Conservation (phyloP, 2,888 invertebrate species). For the Caenorhabditis uteleia region DNA sequence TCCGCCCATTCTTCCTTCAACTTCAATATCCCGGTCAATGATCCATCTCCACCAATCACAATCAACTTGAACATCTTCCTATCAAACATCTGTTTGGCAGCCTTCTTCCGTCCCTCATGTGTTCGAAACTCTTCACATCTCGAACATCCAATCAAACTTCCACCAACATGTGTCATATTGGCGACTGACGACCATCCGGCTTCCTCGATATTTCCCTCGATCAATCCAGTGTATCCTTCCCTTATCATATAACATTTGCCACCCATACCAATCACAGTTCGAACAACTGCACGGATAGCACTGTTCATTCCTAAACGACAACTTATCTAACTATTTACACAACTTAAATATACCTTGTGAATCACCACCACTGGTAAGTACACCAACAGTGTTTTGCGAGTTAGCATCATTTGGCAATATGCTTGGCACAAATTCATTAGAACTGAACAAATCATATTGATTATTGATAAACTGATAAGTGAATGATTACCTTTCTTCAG, state of each 20-base stretch:
- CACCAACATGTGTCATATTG: constrained; percentile 95
- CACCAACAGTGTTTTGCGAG: constrained; percentile 28
- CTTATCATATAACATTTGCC: constrained; percentile 86
- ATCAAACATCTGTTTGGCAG: constrained; percentile 87
- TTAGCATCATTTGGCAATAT: constrained; percentile 1
- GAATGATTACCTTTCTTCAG: too few species aligned
- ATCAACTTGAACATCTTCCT: constrained; percentile 90
- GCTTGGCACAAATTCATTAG: too few species aligned
- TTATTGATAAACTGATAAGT: too few species aligned
- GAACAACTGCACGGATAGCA: constrained; percentile 91
- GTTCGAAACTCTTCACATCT: constrained; percentile 89
- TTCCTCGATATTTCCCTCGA: constrained; percentile 80
- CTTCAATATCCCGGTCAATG: constrained; percentile 84
- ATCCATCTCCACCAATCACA: constrained; percentile 97
- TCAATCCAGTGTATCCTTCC: constrained; percentile 78
- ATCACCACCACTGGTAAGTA: constrained; percentile 47
- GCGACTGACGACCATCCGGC: constrained; percentile 95
- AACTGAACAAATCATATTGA: too few species aligned
- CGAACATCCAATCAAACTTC: constrained; percentile 96
- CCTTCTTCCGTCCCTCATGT: constrained; percentile 80
- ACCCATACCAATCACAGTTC: constrained; percentile 94
- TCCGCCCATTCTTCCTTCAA: constrained; percentile 35
- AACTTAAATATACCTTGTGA: constrained; percentile 35
- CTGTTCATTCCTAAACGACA: constrained; percentile 88
- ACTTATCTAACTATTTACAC: not conserved